A percentile compares a stretch with the other conserved stretches of the same genome.
phyloP scores from a whole-genome alignment of 2,113 vertebrate genomes.

The Maccullochella peelii region DNA sequence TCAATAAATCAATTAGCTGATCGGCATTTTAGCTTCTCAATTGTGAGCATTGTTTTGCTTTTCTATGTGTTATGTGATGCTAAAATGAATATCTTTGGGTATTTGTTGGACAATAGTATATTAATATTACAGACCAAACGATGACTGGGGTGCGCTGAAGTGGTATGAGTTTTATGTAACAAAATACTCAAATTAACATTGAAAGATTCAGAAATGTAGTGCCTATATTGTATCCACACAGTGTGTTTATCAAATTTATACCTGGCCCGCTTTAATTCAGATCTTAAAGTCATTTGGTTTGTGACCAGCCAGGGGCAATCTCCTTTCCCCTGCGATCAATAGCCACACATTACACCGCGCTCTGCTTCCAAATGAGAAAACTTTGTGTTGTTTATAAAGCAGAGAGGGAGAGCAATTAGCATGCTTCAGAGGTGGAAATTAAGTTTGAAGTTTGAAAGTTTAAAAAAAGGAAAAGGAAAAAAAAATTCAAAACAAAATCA shows the following conservation, averaged over 20 bases:
- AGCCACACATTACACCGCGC: conserved; percentile 43
- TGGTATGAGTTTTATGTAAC: neutral
- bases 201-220: neutral
- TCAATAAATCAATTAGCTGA: neutral
- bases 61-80: neutral
- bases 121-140: neutral
- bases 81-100: neutral
- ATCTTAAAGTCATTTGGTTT: conserved; percentile 60
- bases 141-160: neutral
- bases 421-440: conserved; percentile 67
- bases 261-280: conserved; percentile 33
- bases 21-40: neutral
- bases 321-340: conserved; percentile 56
- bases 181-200: neutral
- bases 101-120: neutral
- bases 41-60: neutral
- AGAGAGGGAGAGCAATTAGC: conserved; percentile 54
- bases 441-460: conserved; percentile 57
- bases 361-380: conserved; percentile 69
- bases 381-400: conserved; percentile 52
- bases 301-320: conserved; percentile 53
- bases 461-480: conserved; percentile 14
- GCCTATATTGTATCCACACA: neutral
- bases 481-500: conserved; percentile 42
- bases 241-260: conserved; percentile 16